These are phyloP conservation scores for Himalopsyche anomala DNA, from an alignment of 2,888 invertebrate genomes.

Conservation along the genomic window DNA sequence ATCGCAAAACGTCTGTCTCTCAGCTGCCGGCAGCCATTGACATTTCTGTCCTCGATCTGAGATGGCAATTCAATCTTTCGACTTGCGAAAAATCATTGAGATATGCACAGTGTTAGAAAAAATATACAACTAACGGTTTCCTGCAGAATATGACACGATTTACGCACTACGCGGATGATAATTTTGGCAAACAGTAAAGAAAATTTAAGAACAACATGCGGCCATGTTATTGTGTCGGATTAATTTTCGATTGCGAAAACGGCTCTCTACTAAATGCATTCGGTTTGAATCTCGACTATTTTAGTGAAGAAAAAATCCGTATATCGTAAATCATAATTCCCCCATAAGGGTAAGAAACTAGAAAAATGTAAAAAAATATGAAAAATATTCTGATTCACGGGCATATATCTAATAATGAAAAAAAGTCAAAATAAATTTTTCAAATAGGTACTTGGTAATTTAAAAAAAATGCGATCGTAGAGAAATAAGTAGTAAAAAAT, in stretches of 20 bases:
- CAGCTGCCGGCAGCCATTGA: slow-evolving; percentile 75
- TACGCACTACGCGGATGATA: slow-evolving; percentile 60
- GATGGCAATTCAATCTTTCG: background rate
- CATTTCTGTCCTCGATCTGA: slow-evolving; percentile 66
- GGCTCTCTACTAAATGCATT: background rate
- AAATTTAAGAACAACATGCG: slow-evolving; percentile 88
- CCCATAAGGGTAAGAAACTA: no score
- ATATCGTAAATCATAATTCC: no score
- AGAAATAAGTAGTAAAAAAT: no score
- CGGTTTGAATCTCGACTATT: background rate
- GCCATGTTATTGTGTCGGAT: slow-evolving; percentile 81
- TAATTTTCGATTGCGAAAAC: slow-evolving; percentile 41
- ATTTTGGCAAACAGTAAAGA: slow-evolving; percentile 88
- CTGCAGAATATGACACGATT: slow-evolving; percentile 46
- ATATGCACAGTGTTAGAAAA: background rate
- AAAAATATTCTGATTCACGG: no score
- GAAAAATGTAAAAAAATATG: no score
- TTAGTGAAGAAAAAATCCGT: background rate
- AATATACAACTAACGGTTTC: background rate
- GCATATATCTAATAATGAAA: no score
- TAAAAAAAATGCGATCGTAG: no score
- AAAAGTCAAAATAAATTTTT: no score
- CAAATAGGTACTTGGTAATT: no score
- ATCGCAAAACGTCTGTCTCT: background rate
- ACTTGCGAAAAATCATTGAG: background rate